These are phyloP conservation scores for Coenobita brevimanus DNA, from an alignment of 1,140 invertebrate species.

Conservation along the genomic window DNA sequence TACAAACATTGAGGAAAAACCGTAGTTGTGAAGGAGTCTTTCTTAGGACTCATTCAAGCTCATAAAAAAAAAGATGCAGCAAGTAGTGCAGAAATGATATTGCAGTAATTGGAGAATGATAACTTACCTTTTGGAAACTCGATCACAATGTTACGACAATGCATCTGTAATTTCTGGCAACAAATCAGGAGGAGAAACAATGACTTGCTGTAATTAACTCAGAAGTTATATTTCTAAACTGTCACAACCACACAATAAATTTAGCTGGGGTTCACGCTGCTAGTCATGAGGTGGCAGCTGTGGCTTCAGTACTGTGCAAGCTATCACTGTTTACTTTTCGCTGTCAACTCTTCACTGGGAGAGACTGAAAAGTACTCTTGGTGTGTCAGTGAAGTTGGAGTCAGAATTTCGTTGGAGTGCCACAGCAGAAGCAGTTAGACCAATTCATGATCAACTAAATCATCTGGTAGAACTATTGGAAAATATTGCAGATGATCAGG, in stretches of 20 bases:
- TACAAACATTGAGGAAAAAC: no score
- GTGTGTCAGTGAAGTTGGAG: background rate
- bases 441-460: no score
- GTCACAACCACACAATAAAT: background rate
- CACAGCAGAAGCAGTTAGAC: conserved; percentile 6
- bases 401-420: background rate
- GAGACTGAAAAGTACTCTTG: background rate
- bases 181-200: background rate
- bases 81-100: no score
- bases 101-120: no score
- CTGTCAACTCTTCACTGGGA: background rate
- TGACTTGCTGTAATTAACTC: conserved; percentile 6
- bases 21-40: no score
- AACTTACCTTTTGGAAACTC: no score
- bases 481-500: no score
- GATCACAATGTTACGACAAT: conserved; percentile 14
- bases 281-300: background rate
- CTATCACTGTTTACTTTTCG: background rate
- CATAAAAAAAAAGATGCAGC: no score
- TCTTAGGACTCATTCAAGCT: no score
- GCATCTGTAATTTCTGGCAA: background rate
- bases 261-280: conserved; percentile 12
- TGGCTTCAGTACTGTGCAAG: background rate
- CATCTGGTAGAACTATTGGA: no score
- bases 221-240: background rate